phyloP scores from a whole-genome alignment of 2,888 invertebrate genomes.

The Bugulina stolonifera region DNA sequence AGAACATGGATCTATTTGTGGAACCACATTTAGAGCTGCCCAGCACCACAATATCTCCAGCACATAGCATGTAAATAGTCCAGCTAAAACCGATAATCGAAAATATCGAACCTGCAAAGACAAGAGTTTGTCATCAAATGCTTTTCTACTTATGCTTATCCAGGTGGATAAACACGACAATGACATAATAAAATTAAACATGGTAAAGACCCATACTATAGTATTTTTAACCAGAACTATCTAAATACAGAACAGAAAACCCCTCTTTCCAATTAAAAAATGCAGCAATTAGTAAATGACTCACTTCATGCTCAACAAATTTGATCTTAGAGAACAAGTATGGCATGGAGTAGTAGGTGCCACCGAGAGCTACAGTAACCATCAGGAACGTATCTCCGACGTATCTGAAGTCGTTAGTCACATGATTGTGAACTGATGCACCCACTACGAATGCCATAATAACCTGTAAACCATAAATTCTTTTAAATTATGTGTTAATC shows the following conservation, averaged over 20 bases:
- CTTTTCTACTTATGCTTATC: no score
- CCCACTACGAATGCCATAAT: constrained; percentile 48
- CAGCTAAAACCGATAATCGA: neutral
- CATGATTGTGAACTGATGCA: constrained; percentile 40
- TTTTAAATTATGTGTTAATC: constrained; percentile 40
- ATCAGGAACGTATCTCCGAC: constrained; percentile 30
- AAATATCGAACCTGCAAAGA: constrained; percentile 15
- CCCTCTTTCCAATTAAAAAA: no score
- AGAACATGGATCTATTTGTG: constrained; percentile 35
- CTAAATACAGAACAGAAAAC: no score
- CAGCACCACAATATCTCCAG: constrained; percentile 49
- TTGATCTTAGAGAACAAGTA: neutral
- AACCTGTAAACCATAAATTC: constrained; percentile 38
- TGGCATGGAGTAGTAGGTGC: neutral
- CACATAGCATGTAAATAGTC: constrained; percentile 41
- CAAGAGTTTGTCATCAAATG: no score
- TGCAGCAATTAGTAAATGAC: no score
- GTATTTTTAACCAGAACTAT: no score
- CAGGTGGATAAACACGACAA: no score
- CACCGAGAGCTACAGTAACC: neutral
- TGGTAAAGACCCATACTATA: no score
- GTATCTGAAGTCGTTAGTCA: constrained; percentile 31
- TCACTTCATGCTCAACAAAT: neutral
- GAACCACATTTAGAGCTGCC: constrained; percentile 50
- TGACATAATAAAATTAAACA: no score